Evolutionary conservation across 1,140 invertebrate genomes (phyloP).

Genomic region (Panonychus citri): DNA sequence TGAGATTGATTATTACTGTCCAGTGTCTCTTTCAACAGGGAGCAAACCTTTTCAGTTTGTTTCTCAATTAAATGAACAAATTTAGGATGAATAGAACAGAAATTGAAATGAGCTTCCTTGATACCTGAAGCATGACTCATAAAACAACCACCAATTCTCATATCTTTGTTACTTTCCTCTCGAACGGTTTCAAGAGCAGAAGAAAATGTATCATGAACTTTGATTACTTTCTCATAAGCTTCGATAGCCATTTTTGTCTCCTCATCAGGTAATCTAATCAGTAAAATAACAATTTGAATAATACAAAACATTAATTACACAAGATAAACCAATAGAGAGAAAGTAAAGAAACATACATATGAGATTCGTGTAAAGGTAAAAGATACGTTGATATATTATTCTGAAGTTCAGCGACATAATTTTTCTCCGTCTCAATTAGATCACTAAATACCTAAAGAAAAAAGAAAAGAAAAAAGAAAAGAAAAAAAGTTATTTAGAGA

Average conservation of each 20-base stretch:
- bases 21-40: conserved; percentile 24
- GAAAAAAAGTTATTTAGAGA: too few relatives aligned
- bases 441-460: conserved; percentile 33
- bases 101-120: conserved; percentile 58
- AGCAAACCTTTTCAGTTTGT: conserved; percentile 30
- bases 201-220: conserved; percentile 2
- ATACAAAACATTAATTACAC: background rate
- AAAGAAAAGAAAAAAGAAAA: too few relatives aligned
- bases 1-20: conserved; percentile 22
- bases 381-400: conserved; percentile 58
- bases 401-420: conserved; percentile 65
- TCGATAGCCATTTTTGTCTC: background rate
- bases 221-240: conserved; percentile 4
- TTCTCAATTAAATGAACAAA: conserved; percentile 75
- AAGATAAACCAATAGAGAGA: background rate
- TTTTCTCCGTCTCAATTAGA: conserved; percentile 70
- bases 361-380: conserved; percentile 42
- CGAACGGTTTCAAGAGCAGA: background rate
- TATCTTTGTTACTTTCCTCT: conserved; percentile 32
- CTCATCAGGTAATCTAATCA: conserved; percentile 1
- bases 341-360: background rate
- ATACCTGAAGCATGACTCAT: conserved; percentile 59
- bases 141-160: conserved; percentile 73
- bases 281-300: background rate
- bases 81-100: conserved; percentile 73